A percentile compares a stretch with the other conserved stretches of the same genome.
Conservation (phyloP, 2,888 invertebrate species). For the Litoditis marina region DNA sequence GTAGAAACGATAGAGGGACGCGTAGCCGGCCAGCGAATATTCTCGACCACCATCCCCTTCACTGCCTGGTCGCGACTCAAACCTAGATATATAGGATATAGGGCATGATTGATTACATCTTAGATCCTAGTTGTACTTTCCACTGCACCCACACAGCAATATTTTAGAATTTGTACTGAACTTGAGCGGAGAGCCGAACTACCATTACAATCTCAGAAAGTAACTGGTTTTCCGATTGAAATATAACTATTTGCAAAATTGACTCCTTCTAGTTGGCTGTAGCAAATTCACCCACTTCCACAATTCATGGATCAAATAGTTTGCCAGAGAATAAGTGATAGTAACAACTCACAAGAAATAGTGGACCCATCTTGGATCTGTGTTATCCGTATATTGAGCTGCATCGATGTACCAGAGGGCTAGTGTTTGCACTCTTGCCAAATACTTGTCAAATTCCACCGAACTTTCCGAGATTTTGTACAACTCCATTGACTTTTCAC, state of each 20-base stretch:
- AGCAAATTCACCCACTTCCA: no score
- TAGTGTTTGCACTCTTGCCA: constrained; percentile 82
- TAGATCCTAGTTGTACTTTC: no score
- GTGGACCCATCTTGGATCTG: constrained; percentile 82
- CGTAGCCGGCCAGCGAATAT: constrained; percentile 81
- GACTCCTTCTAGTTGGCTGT: no score
- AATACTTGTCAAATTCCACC: constrained; percentile 76
- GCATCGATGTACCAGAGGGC: constrained; percentile 82
- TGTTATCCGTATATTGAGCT: constrained; percentile 85
- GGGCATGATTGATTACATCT: constrained; percentile 35
- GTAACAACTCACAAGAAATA: constrained; percentile 56
- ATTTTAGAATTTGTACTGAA: no score
- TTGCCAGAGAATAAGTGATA: no score
- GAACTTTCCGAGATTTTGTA: constrained; percentile 62
- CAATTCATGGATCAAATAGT: constrained; percentile 19
- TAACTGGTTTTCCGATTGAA: no score
- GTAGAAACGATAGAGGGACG: constrained; percentile 73
- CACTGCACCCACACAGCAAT: no score
- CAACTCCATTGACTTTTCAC: constrained; percentile 28
- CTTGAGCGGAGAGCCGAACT: no score
- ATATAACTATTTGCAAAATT: no score
- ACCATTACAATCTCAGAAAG: no score
- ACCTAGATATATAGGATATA: constrained; percentile 64
- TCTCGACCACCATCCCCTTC: constrained; percentile 62
- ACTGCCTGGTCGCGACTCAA: constrained; percentile 8